These are phyloP conservation scores for Arrhamphus sclerolepis DNA, from an alignment of 2,797 vertebrate species.

Conservation along the genomic window DNA sequence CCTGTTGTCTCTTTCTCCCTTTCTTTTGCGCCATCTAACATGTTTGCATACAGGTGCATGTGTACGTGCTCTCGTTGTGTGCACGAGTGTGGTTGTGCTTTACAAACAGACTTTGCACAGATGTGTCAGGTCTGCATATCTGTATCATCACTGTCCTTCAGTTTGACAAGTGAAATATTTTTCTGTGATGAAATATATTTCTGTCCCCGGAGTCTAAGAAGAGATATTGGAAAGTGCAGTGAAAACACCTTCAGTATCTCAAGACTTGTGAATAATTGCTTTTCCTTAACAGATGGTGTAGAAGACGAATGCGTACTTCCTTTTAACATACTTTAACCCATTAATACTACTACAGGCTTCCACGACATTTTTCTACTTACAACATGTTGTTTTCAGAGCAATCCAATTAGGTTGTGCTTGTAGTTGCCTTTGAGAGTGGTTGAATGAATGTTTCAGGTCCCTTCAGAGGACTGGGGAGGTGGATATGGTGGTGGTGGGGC, in stretches of 20 bases:
- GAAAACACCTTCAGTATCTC: constrained; percentile 50
- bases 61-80: constrained; percentile 6
- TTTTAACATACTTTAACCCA: constrained; percentile 33
- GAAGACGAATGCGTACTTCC: constrained; percentile 43
- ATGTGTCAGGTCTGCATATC: constrained; percentile 24
- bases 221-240: constrained; percentile 45
- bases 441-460: constrained; percentile 82
- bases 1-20: constrained; percentile 56
- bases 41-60: constrained; percentile 24
- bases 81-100: constrained; percentile 48
- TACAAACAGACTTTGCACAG: constrained; percentile 11
- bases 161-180: constrained; percentile 56
- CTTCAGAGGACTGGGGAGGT: constrained; percentile 93
- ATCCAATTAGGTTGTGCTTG: not conserved
- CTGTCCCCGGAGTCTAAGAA: constrained; percentile 30
- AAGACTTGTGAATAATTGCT: constrained; percentile 22
- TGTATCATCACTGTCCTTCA: constrained; percentile 49
- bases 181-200: constrained; percentile 57
- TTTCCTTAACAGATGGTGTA: constrained; percentile 34
- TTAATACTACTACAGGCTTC: constrained; percentile 31
- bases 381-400: not conserved
- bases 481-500: constrained; percentile 83
- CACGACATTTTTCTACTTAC: constrained; percentile 4
- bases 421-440: constrained; percentile 1
- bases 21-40: constrained; percentile 19